These are phyloP conservation scores for Metellina segmentata DNA, from an alignment of 2,888 invertebrate species.

Conservation along the genomic window DNA sequence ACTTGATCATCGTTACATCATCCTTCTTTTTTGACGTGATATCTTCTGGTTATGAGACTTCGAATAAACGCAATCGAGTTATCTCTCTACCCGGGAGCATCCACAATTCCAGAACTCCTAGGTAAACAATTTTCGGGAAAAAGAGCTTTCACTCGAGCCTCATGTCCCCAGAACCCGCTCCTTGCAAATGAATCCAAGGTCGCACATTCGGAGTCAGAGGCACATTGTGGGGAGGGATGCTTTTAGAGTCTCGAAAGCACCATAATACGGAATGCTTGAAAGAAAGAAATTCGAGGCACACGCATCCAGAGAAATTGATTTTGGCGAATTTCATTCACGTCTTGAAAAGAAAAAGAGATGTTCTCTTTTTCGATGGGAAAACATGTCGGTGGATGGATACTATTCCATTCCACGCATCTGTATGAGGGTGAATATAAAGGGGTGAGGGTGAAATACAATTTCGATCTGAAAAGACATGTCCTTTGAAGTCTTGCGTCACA, in stretches of 20 bases:
- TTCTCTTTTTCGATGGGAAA: slow-evolving; percentile 36
- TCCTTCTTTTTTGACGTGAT: no score
- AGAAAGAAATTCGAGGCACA: slow-evolving; percentile 47
- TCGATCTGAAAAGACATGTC: not conserved
- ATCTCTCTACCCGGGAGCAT: slow-evolving; percentile 26
- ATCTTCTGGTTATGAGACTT: no score
- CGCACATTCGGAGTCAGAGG: not conserved
- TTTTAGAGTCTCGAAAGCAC: slow-evolving; percentile 1
- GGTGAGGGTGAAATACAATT: not conserved
- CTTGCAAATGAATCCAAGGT: not conserved
- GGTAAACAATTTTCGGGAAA: not conserved
- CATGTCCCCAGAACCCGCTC: not conserved
- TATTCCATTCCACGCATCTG: slow-evolving; percentile 1
- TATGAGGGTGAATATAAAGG: slow-evolving; percentile 21
- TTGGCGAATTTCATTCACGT: slow-evolving; percentile 61
- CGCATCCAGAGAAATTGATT: slow-evolving; percentile 40
- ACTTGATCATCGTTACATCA: no score
- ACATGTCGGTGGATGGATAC: slow-evolving; percentile 47
- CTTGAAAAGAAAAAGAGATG: slow-evolving; percentile 33
- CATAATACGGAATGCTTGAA: not conserved
- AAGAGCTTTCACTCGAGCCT: not conserved
- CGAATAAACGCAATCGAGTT: slow-evolving; percentile 12
- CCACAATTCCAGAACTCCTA: slow-evolving; percentile 13
- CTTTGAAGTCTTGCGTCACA: slow-evolving; percentile 35
- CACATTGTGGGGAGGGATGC: slow-evolving; percentile 16